phyloP scores from a whole-genome alignment of 1,140 invertebrate genomes.

The Acromyrmex echinatior region DNA sequence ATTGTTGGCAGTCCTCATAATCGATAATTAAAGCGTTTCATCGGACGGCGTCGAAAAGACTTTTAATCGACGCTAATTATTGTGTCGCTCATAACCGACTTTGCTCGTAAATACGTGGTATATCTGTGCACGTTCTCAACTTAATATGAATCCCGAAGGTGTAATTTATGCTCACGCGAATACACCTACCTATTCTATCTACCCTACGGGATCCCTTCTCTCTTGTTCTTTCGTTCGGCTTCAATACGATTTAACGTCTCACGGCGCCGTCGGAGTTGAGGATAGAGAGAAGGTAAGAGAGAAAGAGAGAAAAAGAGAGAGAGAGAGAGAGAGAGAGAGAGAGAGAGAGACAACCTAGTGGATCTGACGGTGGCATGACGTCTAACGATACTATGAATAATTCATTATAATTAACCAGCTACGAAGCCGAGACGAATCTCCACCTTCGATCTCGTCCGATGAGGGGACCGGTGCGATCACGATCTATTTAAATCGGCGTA shows the following conservation, averaged over 20 bases:
- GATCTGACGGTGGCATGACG: constrained; percentile 58
- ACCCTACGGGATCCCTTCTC: background rate
- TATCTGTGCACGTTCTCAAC: constrained; percentile 49
- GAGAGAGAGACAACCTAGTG: background rate
- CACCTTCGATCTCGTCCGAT: constrained; percentile 50
- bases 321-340: background rate
- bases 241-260: constrained; percentile 55
- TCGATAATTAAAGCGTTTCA: constrained; percentile 66
- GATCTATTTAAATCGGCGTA: constrained; percentile 67
- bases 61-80: constrained; percentile 65
- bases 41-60: constrained; percentile 51
- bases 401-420: constrained; percentile 67
- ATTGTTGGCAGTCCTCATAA: constrained; percentile 10
- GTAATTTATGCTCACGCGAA: constrained; percentile 61
- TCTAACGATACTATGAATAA: constrained; percentile 69
- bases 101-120: constrained; percentile 45
- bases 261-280: constrained; percentile 20
- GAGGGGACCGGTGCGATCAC: constrained; percentile 58
- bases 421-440: constrained; percentile 59
- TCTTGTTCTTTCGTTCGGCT: constrained; percentile 55
- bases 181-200: constrained; percentile 31
- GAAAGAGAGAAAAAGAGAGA: background rate
- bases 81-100: constrained; percentile 19
- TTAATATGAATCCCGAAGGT: constrained; percentile 57
- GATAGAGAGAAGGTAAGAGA: background rate